Conservation (phyloP, 2,797 vertebrate genomes). For the Rousettus madagascariensis region DNA sequence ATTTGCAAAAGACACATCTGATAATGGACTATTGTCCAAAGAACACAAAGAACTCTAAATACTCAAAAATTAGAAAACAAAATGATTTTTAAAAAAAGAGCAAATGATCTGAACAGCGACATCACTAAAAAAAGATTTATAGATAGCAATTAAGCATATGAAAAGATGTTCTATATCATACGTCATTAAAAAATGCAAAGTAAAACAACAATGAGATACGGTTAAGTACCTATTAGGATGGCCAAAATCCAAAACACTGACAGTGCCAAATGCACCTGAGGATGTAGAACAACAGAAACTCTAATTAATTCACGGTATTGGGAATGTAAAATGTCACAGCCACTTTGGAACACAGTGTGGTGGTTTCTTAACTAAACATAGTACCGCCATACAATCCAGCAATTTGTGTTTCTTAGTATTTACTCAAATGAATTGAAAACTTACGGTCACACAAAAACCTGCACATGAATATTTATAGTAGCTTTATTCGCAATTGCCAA, state of each 20-base stretch:
- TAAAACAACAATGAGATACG: not conserved
- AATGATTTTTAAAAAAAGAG: not conserved
- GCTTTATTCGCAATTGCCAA: not conserved
- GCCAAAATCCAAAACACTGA: not conserved
- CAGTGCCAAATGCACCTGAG: too few relatives aligned
- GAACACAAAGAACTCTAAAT: not conserved
- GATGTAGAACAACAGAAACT: not conserved
- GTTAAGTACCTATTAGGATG: not conserved
- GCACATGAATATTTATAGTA: not conserved
- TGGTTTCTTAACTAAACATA: not conserved
- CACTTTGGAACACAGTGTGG: not conserved
- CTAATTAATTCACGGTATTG: too few relatives aligned
- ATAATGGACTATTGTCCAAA: not conserved
- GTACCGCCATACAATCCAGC: not conserved
- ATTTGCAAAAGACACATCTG: not conserved
- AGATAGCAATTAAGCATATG: not conserved
- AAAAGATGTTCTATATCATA: not conserved
- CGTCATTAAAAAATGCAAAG: not conserved
- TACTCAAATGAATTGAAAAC: not conserved
- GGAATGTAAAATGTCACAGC: not conserved
- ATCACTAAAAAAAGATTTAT: not conserved
- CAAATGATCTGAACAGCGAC: not conserved
- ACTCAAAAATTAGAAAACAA: not conserved
- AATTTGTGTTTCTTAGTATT: not conserved
- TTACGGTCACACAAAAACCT: not conserved